These are phyloP conservation scores for Deroptyus accipitrinus DNA, from an alignment of 2,113 vertebrate genomes.

Conservation along the genomic window DNA sequence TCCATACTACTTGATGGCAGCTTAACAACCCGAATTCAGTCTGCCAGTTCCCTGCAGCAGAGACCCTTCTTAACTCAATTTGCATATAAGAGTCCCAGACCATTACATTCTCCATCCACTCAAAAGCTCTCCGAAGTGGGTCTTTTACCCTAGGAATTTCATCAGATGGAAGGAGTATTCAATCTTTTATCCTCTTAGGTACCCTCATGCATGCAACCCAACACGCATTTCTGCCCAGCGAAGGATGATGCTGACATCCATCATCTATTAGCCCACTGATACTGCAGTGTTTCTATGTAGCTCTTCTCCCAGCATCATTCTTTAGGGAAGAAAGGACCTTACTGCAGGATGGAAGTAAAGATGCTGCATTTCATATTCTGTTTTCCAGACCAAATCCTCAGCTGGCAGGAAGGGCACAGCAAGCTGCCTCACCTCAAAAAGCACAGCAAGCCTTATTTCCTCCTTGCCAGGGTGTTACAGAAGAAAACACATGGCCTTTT, in stretches of 20 bases:
- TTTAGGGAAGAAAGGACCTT: not conserved
- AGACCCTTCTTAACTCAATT: not conserved
- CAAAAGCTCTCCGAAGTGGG: not conserved
- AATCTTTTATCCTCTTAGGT: not conserved
- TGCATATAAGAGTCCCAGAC: too few species aligned
- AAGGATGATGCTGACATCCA: not conserved
- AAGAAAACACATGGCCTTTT: not conserved
- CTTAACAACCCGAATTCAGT: not conserved
- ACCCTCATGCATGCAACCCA: not conserved
- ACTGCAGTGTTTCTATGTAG: not conserved
- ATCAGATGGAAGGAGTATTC: not conserved
- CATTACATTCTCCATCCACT: not conserved
- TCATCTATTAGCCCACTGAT: not conserved
- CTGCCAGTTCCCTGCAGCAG: not conserved
- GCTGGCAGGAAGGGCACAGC: not conserved
- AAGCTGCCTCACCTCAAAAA: not conserved
- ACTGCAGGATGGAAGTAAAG: not conserved
- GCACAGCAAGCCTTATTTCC: not conserved
- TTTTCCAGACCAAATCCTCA: not conserved
- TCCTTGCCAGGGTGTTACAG: not conserved
- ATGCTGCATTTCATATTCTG: fast-evolving
- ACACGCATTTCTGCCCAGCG: not conserved
- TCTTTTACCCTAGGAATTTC: not conserved
- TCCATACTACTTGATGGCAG: not conserved
- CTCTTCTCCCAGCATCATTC: not conserved